A percentile compares a stretch with the other conserved stretches of the same genome.
phyloP scores from a whole-genome alignment of 2,797 vertebrate genomes.

The Chromis chromis region DNA sequence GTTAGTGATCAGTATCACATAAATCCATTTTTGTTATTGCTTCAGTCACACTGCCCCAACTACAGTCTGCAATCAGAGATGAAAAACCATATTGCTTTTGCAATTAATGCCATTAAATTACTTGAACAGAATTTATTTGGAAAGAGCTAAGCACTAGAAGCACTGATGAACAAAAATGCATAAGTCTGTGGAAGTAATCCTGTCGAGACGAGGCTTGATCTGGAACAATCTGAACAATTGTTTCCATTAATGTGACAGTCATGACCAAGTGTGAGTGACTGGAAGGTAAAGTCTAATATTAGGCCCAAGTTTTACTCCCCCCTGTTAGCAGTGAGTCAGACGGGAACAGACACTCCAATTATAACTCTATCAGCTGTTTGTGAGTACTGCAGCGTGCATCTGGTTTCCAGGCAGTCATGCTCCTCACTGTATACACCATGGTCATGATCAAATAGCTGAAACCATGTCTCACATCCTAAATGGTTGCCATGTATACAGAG shows the following conservation, averaged over 20 bases:
- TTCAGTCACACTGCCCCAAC: neutral
- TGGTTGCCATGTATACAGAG: too few relatives aligned
- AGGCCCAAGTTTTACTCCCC: constrained; percentile 8
- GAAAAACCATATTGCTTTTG: too few relatives aligned
- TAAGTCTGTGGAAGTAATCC: constrained; percentile 9
- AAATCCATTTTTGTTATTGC: neutral
- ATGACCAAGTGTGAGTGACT: constrained; percentile 6
- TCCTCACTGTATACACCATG: too few relatives aligned
- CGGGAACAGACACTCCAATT: neutral
- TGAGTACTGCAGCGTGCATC: neutral
- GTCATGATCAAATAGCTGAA: too few relatives aligned
- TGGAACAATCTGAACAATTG: constrained; percentile 3
- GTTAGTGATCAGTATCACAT: neutral
- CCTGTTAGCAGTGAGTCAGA: constrained; percentile 22
- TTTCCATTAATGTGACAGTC: constrained; percentile 17
- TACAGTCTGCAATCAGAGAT: too few relatives aligned
- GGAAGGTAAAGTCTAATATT: constrained; percentile 35
- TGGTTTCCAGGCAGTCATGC: too few relatives aligned
- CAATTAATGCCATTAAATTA: too few relatives aligned
- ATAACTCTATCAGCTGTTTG: constrained; percentile 19
- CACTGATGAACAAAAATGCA: neutral
- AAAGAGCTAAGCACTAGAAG: neutral
- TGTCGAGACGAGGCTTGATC: neutral
- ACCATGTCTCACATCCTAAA: too few relatives aligned
- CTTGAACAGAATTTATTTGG: too few relatives aligned